phyloP scores from a whole-genome alignment of 1,140 invertebrate genomes.

The Drosophila lacteicornis region DNA sequence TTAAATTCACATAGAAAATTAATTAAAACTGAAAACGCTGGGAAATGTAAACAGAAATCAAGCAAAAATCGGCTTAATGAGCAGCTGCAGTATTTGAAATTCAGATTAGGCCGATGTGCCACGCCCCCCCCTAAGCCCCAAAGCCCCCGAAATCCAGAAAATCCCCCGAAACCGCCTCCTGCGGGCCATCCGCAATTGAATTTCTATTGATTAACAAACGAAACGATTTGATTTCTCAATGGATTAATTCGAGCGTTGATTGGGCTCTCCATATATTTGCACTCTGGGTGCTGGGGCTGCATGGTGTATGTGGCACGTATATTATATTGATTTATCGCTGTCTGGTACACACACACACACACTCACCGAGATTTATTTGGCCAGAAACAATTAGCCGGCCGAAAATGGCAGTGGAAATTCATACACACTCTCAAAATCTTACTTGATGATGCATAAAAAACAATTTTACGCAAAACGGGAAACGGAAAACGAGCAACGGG shows the following conservation, averaged over 20 bases:
- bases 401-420: slow-evolving; percentile 21
- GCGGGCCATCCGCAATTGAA: slow-evolving; percentile 18
- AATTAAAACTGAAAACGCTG: not conserved
- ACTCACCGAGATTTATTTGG: slow-evolving; percentile 28
- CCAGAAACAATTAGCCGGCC: slow-evolving; percentile 41
- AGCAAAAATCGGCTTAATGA: slow-evolving; percentile 5
- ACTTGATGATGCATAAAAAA: slow-evolving; percentile 61
- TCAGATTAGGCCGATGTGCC: slow-evolving; percentile 3
- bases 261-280: slow-evolving; percentile 32
- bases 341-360: slow-evolving; percentile 13
- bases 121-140: not conserved
- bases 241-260: slow-evolving; percentile 49
- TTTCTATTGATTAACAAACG: slow-evolving; percentile 43
- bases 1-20: not conserved
- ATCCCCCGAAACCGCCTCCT: not conserved
- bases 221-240: slow-evolving; percentile 43
- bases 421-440: slow-evolving; percentile 12
- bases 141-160: not conserved
- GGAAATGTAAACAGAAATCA: slow-evolving; percentile 1
- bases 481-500: not conserved
- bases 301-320: not conserved
- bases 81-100: not conserved
- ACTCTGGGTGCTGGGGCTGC: slow-evolving; percentile 6
- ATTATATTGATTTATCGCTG: slow-evolving; percentile 45
- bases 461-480: slow-evolving; percentile 44